These are phyloP conservation scores for Alosa alosa DNA, from an alignment of 2,113 vertebrate genomes.

Conservation along the genomic window DNA sequence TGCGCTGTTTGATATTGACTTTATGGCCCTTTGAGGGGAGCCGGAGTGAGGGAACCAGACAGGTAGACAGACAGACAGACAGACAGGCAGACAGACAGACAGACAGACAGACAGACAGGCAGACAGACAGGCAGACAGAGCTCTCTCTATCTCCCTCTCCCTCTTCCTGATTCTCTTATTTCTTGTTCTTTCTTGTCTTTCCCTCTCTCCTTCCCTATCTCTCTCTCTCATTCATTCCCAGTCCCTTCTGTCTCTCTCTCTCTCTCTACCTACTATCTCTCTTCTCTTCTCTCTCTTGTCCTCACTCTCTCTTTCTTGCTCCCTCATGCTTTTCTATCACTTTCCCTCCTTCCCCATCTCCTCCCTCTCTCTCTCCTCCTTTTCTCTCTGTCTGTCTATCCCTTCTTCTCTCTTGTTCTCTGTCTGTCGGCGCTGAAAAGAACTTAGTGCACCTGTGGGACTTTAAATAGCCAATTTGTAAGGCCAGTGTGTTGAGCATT, in stretches of 20 bases:
- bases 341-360: not conserved
- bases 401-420: slow-evolving; percentile 36
- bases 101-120: not conserved
- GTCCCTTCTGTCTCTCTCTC: not conserved
- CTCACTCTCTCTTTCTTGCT: not conserved
- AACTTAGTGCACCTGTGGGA: slow-evolving; percentile 46
- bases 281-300: too few species aligned
- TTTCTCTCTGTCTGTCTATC: not conserved
- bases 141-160: too few species aligned
- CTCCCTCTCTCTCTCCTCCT: not conserved
- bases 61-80: slow-evolving; percentile 52
- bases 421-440: slow-evolving; percentile 34
- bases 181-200: slow-evolving; percentile 24
- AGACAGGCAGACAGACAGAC: not conserved
- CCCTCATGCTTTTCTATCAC: not conserved
- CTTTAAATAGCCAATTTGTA: slow-evolving; percentile 37
- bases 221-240: not conserved
- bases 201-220: not conserved
- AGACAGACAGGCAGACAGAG: too few species aligned
- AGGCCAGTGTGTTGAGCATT: slow-evolving; percentile 23
- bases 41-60: slow-evolving; percentile 58
- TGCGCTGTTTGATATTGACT: slow-evolving; percentile 74
- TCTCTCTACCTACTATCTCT: not conserved
- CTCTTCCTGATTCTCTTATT: slow-evolving; percentile 8
- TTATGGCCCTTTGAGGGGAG: slow-evolving; percentile 67